Evolutionary conservation across 2,797 vertebrate genomes (phyloP), one percentile per base, ranked within the genome.

Genomic region (Gouania willdenowi): DNA sequence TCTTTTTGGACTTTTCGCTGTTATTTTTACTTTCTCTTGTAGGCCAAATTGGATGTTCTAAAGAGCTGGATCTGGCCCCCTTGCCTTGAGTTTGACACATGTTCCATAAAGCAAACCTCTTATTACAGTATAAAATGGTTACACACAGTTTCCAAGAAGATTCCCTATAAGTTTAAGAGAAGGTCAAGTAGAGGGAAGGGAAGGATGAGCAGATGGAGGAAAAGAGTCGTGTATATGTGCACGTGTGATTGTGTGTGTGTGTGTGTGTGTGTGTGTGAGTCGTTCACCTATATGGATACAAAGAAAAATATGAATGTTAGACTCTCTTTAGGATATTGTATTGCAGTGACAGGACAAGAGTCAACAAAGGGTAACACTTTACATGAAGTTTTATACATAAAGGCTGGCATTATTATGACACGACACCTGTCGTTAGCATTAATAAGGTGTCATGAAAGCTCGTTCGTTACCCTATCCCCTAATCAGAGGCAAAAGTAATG

Each of bases 201-300:
- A 50, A 34, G 31, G 17, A 63, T 66, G 26, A 14, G 65, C 44
- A 38, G 35, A 45, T 27, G 48, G 33, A 45, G 31, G 18, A 47
- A 38, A 34, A 39, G 5, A 32, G 8, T 6, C 19, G 31, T 30
- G 18, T 21, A 5, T 1, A 30, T 52, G 44, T 58, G 20, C 45
- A 42, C 68, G 53, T 79, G 56, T 49, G 4, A 29, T 22, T 66
- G 57, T 68, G 36, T 60, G 60, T 8, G 13, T 70, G 33, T 69
- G 35, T 20, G 33, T 74, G 41, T 18, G 24, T 44, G 21, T 49
- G 54, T 63, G 59, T 66, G 10, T 60, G 68, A 55, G 68, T 75
- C 54, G 80, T 86, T 89, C 84, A 89, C 88, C 88, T 90, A 71
- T 60, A 70, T 66, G 57, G 75, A 77, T 58, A 82, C 79, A 45